Conservation (phyloP, 2,888 invertebrate genomes). For the Lumbricus terrestris region DNA sequence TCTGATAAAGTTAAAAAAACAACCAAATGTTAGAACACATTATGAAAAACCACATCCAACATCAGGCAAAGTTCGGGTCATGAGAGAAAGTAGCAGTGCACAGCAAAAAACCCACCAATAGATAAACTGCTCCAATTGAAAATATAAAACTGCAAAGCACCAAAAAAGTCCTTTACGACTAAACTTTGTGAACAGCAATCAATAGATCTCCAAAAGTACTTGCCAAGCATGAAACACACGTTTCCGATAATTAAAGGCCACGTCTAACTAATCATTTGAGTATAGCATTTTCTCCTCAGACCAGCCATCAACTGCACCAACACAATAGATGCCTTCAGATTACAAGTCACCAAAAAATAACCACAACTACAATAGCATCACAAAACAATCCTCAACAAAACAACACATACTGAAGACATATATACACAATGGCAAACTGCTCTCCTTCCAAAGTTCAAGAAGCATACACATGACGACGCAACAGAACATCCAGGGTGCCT, state of each 20-base stretch:
- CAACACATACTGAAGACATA: too few species aligned
- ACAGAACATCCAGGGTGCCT: too few species aligned
- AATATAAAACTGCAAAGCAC: not conserved
- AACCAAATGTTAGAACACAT: not conserved
- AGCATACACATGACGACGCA: too few species aligned
- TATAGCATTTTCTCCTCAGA: not conserved
- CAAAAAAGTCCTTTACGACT: not conserved
- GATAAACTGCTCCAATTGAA: not conserved
- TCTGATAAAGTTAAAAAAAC: not conserved
- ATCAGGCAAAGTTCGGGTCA: not conserved
- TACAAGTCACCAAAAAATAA: not conserved
- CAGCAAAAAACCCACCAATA: not conserved
- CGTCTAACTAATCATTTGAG: not conserved
- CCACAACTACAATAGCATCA: too few species aligned
- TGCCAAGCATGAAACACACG: not conserved
- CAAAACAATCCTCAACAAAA: too few species aligned
- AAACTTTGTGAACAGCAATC: not conserved
- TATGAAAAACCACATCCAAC: not conserved
- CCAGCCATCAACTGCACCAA: not conserved
- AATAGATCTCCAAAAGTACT: not conserved
- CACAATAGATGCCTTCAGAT: not conserved
- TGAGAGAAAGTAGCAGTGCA: not conserved
- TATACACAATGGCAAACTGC: too few species aligned
- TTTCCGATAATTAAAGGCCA: not conserved
- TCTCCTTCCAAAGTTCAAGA: too few species aligned